Evolutionary conservation across 2,888 invertebrate genomes (phyloP), one percentile per base, ranked within the genome.

Genomic region (Stramonita haemastoma): DNA sequence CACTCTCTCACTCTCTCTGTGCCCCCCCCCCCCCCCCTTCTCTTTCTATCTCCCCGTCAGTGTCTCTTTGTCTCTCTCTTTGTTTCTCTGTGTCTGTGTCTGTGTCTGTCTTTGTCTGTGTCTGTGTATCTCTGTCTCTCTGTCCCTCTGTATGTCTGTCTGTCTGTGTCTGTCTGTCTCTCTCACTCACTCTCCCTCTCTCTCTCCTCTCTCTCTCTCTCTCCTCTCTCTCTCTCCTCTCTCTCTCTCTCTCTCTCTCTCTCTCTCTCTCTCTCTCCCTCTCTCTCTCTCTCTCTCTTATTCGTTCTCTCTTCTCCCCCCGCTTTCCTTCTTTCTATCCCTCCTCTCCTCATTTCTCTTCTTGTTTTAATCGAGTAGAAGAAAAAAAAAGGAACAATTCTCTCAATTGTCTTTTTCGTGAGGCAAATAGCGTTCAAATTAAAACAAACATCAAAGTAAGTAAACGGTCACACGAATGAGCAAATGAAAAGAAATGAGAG

Each of bases 191-290:
- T 70, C 70, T 70, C 70, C 26, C 70, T 70, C 70, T 70, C 22
- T 70, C 73, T 73, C 26, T 73, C 8, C 22, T 73, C 46, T 46
- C 46, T 46, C 46, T 46, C 46, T 46, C 46, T 46, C 46, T 5
- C 46, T 46, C 46, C 46, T 46, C 73, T 73, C 26, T 73, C 73
- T 29, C 73, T 73, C 73, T 73, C 29, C 73, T 73, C 29, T 73
- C 73, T 73, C n/a, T 73, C 73, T 73, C n/a, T 73, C 73, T 73
- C 26, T 73, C 73, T 73, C 26, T 73, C 73, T 73, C 26, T 73
- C 73, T 26, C n/a, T n/a, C n/a, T n/a, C 73, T 73, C 73, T 73
- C 73, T 29, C 73, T 73, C 73, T 73, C 73, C 13, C 73, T 73
- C 73, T 73, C 73, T 46, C 46, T 46, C 46, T 46, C 46, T 46